Conservation (phyloP, 2,797 vertebrate genomes). For the Cossypha caffra region DNA sequence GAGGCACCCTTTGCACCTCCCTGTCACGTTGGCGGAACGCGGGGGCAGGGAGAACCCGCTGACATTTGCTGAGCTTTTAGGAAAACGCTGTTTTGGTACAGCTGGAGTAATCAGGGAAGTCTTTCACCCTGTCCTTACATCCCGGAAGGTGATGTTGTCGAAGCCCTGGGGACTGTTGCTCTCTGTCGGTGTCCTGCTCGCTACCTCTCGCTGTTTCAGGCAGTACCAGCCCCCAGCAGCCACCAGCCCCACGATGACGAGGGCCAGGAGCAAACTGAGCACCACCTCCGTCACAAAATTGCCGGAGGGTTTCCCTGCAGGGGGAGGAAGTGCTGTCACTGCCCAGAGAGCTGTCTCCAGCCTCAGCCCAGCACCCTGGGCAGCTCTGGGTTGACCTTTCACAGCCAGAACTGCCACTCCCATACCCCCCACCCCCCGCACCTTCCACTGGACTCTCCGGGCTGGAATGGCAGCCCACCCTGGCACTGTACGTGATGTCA, state of each 20-base stretch:
- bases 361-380: neutral
- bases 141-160: conserved; percentile 74
- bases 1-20: conserved; percentile 21
- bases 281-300: neutral
- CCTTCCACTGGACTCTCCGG: neutral
- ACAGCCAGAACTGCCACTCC: neutral
- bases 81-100: neutral
- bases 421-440: neutral
- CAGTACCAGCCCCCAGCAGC: neutral
- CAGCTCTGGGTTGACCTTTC: rapidly evolving
- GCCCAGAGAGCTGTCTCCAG: neutral
- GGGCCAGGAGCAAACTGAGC: conserved; percentile 1
- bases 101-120: neutral
- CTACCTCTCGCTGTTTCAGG: neutral
- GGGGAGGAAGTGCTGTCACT: neutral
- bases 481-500: conserved; percentile 79
- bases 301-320: neutral
- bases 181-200: rapidly evolving
- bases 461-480: conserved; percentile 67
- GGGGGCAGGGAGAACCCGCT: neutral
- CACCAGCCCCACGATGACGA: neutral
- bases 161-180: neutral
- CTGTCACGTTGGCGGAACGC: rapidly evolving
- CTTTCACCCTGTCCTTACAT: conserved; percentile 54
- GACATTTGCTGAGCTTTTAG: conserved; percentile 14